Evolutionary conservation across 2,888 invertebrate species (phyloP), one percentile per base, ranked within the genome.

Genomic region (Eilema sororculum): DNA sequence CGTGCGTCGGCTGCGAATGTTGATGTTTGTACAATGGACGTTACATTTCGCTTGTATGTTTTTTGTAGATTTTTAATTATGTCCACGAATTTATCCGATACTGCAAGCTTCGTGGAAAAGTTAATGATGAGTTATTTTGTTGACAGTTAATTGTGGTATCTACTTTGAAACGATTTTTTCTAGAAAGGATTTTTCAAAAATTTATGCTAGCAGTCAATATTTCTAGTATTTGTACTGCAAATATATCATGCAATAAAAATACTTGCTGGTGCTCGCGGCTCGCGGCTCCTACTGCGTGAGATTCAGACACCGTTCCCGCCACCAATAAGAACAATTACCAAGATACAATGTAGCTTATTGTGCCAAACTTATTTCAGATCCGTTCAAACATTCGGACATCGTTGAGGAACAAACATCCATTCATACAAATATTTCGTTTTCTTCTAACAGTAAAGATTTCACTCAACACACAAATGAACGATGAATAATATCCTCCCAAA

Each of bases 21-120:
- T 78, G 69, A 69, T 88, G 87, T 89, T 88, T 85, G 84, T 82
- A 82, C 78, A 84, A 82, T 85, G 81, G 78, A 81, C 78, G 71
- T 85, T 84, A 81, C 84, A 84, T 81, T 83, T 82, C 66, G 65
- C 66, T 59, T 67, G 41, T 76, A 67, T 70, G 75, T 81, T 81
- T 67, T 74, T 76, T 79, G 77, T 79, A 78, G 77, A 76, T 60
- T 77, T 74, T 83, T 80, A 79, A 76, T 78, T 73, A 74, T 81
- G 77, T 73, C 68, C 67, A 58, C 77, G 52, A 24, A 60, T 76
- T 81, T 78, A 77, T 72, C 37, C 52, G 37, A 60, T 52, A 37
- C 61, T n/a, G 63, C 22, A 22, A 33, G 30, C 16, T 24, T 24
- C 16, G 13, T 41, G 41, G 22, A 8, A 60, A 30, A 28, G 30